A percentile compares a stretch with the other conserved stretches of the same genome.
These are phyloP conservation scores for Akabosia matsudoensis DNA, from an alignment of 1,140 invertebrate species.

Conservation along the genomic window DNA sequence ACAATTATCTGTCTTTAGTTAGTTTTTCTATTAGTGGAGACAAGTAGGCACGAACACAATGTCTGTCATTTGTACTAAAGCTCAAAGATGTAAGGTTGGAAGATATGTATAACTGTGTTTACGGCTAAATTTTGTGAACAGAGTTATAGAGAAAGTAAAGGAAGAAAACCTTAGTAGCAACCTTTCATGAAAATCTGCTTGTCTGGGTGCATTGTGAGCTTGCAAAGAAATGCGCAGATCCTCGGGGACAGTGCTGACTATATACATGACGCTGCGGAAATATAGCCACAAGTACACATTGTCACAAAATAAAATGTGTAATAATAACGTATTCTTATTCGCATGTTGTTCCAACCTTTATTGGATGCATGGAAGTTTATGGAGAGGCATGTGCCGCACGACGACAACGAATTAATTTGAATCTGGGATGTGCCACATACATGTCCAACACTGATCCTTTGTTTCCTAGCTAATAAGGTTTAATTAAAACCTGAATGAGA, in stretches of 20 bases:
- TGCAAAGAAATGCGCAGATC: constrained; percentile 2
- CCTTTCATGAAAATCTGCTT: too few relatives aligned
- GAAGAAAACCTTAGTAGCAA: too few relatives aligned
- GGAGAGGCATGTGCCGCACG: background rate
- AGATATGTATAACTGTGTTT: too few relatives aligned
- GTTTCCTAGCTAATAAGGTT: constrained; percentile 21
- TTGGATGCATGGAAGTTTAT: too few relatives aligned
- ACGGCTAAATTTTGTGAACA: too few relatives aligned
- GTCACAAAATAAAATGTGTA: too few relatives aligned
- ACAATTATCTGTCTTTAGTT: constrained; percentile 12
- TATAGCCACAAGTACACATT: background rate
- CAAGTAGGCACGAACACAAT: background rate
- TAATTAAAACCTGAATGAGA: constrained; percentile 25
- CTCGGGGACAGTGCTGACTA: background rate
- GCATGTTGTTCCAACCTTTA: background rate
- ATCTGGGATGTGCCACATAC: constrained; percentile 18
- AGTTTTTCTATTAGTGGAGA: background rate
- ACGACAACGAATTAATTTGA: constrained; percentile 17
- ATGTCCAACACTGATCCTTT: constrained; percentile 18
- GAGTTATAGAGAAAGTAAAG: too few relatives aligned
- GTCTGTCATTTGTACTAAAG: too few relatives aligned
- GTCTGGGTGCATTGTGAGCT: background rate
- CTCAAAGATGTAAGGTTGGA: too few relatives aligned
- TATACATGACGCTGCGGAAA: background rate
- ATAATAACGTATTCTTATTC: background rate